Evolutionary conservation across 2,797 vertebrate genomes (phyloP).

Genomic region (Protonibea diacanthus): DNA sequence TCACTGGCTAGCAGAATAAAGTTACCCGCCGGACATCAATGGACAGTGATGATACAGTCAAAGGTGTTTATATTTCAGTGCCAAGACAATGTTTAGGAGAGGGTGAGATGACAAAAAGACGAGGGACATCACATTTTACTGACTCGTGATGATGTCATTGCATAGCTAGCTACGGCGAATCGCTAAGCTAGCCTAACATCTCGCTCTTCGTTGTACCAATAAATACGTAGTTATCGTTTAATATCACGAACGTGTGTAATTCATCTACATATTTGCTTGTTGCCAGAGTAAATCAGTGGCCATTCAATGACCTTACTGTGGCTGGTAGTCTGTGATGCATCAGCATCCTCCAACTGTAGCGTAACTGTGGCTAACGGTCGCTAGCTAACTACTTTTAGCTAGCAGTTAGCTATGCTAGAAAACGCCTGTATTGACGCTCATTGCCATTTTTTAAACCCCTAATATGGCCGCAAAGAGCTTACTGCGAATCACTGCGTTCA

Average conservation of each 20-base stretch:
- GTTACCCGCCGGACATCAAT: neutral
- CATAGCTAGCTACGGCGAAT: constrained; percentile 33
- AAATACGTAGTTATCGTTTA: neutral
- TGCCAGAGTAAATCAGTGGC: rapidly evolving
- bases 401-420: constrained; percentile 23
- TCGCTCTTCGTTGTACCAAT: neutral
- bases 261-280: neutral
- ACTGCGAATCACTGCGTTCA: rapidly evolving
- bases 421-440: neutral
- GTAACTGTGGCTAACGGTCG: constrained; percentile 24
- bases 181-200: constrained; percentile 35
- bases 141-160: constrained; percentile 73
- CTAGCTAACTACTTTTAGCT: constrained; percentile 38
- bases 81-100: rapidly evolving
- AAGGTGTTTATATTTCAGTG: neutral
- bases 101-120: neutral
- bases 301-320: neutral
- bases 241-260: rapidly evolving
- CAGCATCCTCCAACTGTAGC: constrained; percentile 27
- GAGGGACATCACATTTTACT: neutral
- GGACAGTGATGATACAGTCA: neutral
- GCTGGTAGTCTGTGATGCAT: constrained; percentile 13
- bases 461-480: rapidly evolving
- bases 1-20: constrained; percentile 11
- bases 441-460: rapidly evolving